A percentile compares a stretch with the other conserved stretches of the same genome.
These are phyloP conservation scores for Enteromius unitaeniatus DNA, from an alignment of 2,797 vertebrate species.

Conservation along the genomic window DNA sequence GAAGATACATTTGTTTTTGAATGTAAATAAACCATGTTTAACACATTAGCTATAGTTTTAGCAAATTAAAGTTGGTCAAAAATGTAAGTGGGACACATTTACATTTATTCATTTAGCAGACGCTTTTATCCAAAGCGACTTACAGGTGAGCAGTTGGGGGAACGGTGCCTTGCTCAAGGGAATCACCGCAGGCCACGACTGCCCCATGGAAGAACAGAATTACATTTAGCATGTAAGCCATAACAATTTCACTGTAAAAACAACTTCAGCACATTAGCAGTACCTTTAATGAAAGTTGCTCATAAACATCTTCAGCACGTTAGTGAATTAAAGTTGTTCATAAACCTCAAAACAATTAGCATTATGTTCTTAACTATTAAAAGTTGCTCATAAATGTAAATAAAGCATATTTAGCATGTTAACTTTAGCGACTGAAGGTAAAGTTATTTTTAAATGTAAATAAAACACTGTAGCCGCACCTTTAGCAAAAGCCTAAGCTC, in stretches of 20 bases:
- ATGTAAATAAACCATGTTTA: neutral
- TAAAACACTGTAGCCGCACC: neutral
- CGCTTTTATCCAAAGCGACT: too few species aligned
- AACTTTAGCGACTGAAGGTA: neutral
- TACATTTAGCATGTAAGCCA: neutral
- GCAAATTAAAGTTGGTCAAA: neutral
- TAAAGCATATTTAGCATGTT: neutral
- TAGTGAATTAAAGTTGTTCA: neutral
- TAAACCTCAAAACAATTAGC: neutral
- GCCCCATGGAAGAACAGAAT: too few species aligned
- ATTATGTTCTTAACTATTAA: neutral
- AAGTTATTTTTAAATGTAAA: conserved; percentile 23
- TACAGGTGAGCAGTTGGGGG: too few species aligned
- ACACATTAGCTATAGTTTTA: neutral
- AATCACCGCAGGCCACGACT: too few species aligned
- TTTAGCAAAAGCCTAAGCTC: neutral
- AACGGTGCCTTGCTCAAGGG: too few species aligned
- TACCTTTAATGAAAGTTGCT: neutral
- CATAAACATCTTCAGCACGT: neutral
- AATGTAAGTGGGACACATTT: neutral
- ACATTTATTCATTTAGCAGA: too few species aligned
- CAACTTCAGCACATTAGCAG: neutral
- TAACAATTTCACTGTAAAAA: neutral
- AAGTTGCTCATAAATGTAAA: neutral
- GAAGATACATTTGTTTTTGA: neutral